These are phyloP conservation scores for Piaya cayana DNA, from an alignment of 2,113 vertebrate genomes.

Conservation along the genomic window DNA sequence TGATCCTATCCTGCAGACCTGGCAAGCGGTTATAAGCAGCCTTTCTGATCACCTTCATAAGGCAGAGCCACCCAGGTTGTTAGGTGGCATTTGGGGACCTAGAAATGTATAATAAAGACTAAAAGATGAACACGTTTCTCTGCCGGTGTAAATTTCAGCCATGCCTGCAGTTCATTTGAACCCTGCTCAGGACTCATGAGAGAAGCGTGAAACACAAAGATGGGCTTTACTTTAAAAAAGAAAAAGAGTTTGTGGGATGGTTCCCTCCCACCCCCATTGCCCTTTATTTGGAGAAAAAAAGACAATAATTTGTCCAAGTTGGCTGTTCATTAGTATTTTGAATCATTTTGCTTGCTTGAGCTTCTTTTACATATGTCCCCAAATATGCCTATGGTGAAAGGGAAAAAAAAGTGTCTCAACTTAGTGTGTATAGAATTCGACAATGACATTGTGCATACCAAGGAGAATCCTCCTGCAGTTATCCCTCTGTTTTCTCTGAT, in stretches of 20 bases:
- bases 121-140: not conserved
- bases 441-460: not conserved
- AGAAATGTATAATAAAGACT: not conserved
- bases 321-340: not conserved
- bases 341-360: not conserved
- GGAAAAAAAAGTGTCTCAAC: not conserved
- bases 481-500: not conserved
- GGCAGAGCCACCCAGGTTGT: not conserved
- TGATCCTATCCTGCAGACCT: not conserved
- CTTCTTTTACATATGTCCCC: not conserved
- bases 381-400: not conserved
- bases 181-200: not conserved
- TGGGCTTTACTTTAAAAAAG: not conserved
- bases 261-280: no score
- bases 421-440: not conserved
- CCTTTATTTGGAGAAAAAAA: not conserved
- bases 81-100: not conserved
- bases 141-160: not conserved
- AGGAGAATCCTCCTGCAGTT: not conserved
- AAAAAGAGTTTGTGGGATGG: no score
- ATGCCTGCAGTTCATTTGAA: not conserved
- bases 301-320: not conserved
- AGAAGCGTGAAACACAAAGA: not conserved
- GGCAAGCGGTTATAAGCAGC: not conserved
- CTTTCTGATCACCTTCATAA: not conserved